Evolutionary conservation across 2,113 vertebrate species (phyloP), one percentile per base, ranked within the genome.

Genomic region (Laterallus jamaicensis): DNA sequence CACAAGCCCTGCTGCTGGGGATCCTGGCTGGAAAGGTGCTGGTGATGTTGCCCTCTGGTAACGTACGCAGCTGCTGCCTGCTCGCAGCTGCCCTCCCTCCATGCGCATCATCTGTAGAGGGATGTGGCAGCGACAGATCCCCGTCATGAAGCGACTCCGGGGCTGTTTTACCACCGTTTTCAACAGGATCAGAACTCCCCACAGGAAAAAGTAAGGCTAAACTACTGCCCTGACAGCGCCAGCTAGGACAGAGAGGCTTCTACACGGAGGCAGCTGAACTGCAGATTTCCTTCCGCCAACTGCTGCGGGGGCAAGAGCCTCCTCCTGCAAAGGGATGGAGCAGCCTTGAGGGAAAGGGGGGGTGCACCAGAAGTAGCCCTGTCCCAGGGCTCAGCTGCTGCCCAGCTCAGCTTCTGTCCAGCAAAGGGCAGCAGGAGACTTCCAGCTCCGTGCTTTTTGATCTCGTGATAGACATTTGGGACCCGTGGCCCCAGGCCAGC

Each of bases 101-200:
- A 5, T 3, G 2, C 59, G 4, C n/a, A 25, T 5, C 90, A 88
- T 64, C 90, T 93, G 88, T 63, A 75, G 68, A 63, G 49, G 60
- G 76, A 89, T 1, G 22, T 42, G 7, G 73, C 63, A 58, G 76
- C 0, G 3, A 79, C 64, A 49, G 19, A 90, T 40, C 60, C 42
- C 60, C 59, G 9, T 55, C 32, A 7, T 31, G 25, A 2, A 0
- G 74, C 0, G 2, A n/a, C 71, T 35, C 80, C 0, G 0, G 64
- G 42, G 82, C 81, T 47, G 42, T 49, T 88, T 49, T 71, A 26
- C 56, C 52, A 21, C 76, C 20, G 47, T 29, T 84, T 95, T 63
- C 29, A 49, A 21, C 80, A 78, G 76, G 90, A 83, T 64, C 42
- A 35, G 35, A 88, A 83, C 64, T 19, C 7, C 9, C 22, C 28